Evolutionary conservation across 2,797 vertebrate genomes (phyloP).

Genomic region (Cuculus canorus): DNA sequence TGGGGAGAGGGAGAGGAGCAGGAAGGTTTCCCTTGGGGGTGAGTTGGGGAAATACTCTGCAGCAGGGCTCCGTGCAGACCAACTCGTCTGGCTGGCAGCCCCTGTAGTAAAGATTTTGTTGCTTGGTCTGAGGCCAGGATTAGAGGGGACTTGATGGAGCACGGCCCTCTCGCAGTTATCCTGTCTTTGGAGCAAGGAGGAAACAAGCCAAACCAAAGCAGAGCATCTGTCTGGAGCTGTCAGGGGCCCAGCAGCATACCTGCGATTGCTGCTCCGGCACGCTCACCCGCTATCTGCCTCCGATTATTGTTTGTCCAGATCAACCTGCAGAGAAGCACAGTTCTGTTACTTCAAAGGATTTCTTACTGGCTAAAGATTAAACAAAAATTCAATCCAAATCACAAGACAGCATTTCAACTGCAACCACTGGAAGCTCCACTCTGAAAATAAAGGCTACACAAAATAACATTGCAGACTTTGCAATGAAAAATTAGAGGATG

Average conservation of each 20-base stretch:
- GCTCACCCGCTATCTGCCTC: background rate
- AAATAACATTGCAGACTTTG: background rate
- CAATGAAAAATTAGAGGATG: background rate
- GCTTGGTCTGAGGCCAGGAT: background rate
- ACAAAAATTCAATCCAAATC: background rate
- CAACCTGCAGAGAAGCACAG: background rate
- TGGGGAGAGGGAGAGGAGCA: background rate
- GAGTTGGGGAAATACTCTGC: background rate
- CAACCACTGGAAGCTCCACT: background rate
- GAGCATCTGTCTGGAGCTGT: background rate
- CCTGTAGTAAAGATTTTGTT: background rate
- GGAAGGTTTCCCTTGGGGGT: background rate
- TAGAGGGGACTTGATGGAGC: background rate
- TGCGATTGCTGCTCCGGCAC: background rate
- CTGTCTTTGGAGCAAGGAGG: background rate
- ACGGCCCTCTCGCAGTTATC: background rate
- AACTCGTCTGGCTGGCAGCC: background rate
- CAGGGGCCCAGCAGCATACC: background rate
- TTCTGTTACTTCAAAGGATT: background rate
- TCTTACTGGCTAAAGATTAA: constrained; percentile 6
- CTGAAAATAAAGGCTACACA: background rate
- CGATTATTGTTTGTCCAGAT: background rate
- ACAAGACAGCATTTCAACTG: background rate
- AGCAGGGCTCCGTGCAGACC: background rate
- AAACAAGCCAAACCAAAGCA: background rate